Percentiles rank a stretch among this genome's conserved stretches.
phyloP scores from a whole-genome alignment of 1,140 invertebrate genomes.

The Platorchestia sp. region DNA sequence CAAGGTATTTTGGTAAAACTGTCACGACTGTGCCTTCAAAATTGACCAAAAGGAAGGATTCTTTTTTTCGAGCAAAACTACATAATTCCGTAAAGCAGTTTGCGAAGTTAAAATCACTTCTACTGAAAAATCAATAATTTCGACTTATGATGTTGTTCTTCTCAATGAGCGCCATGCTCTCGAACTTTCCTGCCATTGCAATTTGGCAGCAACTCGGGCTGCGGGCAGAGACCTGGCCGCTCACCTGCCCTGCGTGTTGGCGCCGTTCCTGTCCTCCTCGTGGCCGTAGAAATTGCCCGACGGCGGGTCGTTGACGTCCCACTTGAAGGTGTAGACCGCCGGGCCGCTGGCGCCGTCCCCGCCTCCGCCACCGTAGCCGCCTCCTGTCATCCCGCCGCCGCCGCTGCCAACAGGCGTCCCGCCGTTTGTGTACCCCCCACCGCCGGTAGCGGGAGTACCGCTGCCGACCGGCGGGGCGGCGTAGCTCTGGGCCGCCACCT shows the following conservation, averaged over 20 bases:
- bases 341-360: neutral
- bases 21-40: too few species aligned
- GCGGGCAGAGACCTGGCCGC: neutral
- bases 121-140: too few species aligned
- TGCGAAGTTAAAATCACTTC: too few species aligned
- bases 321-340: constrained; percentile 54
- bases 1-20: too few species aligned
- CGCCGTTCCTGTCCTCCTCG: constrained; percentile 53
- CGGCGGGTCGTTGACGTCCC: constrained; percentile 50
- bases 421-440: neutral
- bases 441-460: neutral
- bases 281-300: constrained; percentile 56
- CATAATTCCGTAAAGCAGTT: too few species aligned
- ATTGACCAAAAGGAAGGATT: too few species aligned
- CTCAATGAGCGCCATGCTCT: too few species aligned
- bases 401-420: neutral
- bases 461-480: neutral
- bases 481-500: neutral
- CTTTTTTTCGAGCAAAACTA: too few species aligned
- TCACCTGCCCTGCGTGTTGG: constrained; percentile 54
- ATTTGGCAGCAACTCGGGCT: too few species aligned
- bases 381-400: neutral
- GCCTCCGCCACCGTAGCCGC: neutral
- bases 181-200: too few species aligned
- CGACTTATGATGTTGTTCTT: too few species aligned